A percentile compares a stretch with the other conserved stretches of the same genome.
Evolutionary conservation across 2,113 vertebrate genomes (phyloP).

Genomic region (Coryphaenoides rupestris): DNA sequence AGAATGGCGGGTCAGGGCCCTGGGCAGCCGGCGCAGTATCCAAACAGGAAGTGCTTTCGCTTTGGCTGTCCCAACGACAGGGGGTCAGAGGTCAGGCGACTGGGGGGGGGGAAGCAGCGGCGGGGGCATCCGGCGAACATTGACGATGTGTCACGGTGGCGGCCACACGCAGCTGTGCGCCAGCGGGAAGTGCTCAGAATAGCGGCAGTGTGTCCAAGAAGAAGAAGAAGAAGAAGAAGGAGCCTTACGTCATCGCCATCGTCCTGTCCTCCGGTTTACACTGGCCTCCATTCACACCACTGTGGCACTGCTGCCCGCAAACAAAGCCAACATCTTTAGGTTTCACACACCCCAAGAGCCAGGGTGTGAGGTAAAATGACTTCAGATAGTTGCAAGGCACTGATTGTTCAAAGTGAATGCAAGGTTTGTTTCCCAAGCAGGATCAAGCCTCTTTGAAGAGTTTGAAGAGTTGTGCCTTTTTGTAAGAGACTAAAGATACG

Average conservation of each 20-base stretch:
- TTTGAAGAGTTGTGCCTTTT: no score
- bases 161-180: constrained; percentile 30
- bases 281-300: not conserved
- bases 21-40: constrained; percentile 14
- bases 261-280: not conserved
- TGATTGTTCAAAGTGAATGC: no score
- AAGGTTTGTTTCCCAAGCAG: no score
- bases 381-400: no score
- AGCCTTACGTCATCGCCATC: not conserved
- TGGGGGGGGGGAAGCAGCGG: not conserved
- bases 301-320: no score
- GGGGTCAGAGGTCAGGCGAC: not conserved
- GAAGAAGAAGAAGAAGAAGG: constrained; percentile 2
- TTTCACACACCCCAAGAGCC: no score
- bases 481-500: no score
- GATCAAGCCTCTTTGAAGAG: no score
- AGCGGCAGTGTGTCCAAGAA: constrained; percentile 14
- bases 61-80: not conserved
- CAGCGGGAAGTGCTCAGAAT: constrained; percentile 6
- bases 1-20: constrained; percentile 18
- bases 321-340: no score
- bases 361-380: no score
- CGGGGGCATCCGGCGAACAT: constrained; percentile 12
- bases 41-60: constrained; percentile 45
- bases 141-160: constrained; percentile 24